Evolutionary conservation across 2,888 invertebrate species (phyloP), one percentile per base, ranked within the genome.

Genomic region (Hemaris fuciformis): DNA sequence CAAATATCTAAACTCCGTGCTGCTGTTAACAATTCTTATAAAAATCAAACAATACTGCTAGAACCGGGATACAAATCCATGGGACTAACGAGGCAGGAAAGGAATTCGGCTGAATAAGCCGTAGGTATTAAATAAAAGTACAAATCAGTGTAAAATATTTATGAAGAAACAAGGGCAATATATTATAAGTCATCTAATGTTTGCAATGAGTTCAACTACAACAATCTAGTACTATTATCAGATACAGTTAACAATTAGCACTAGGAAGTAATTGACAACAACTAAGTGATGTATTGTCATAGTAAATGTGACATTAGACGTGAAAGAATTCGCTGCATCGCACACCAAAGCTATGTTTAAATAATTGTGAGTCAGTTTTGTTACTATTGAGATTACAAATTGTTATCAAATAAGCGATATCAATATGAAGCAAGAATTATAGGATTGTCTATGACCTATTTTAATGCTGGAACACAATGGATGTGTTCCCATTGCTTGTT

Each of bases 81-180:
- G 18, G 8, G 7, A 22, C 3, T 15, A 31, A 38, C n/a, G n/a
- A n/a, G n/a, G n/a, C n/a, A n/a, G n/a, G n/a, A n/a, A n/a, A n/a
- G n/a, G n/a, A n/a, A n/a, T n/a, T n/a, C n/a, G n/a, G n/a, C n/a
- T n/a, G n/a, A n/a, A 25, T 62, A 57, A 10, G 61, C n/a, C n/a
- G n/a, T n/a, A 53, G 38, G 48, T 43, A 18, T 38, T 22, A 66
- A 83, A 78, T 74, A 68, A 83, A 71, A 83, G 43, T 73, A 65
- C 25, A 66, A 57, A 59, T 84, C 83, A 75, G 82, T 90, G 88
- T 90, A 90, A 91, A 91, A 88, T 90, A 88, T 91, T 90, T 89
- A 89, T 93, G 84, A 94, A 94, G 87, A 93, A 92, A 91, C 90
- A 89, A 88, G 85, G 82, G 87, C 83, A 89, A 91, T 88, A 91